phyloP scores from a whole-genome alignment of 1,140 invertebrate genomes.

The Periplaneta americana region DNA sequence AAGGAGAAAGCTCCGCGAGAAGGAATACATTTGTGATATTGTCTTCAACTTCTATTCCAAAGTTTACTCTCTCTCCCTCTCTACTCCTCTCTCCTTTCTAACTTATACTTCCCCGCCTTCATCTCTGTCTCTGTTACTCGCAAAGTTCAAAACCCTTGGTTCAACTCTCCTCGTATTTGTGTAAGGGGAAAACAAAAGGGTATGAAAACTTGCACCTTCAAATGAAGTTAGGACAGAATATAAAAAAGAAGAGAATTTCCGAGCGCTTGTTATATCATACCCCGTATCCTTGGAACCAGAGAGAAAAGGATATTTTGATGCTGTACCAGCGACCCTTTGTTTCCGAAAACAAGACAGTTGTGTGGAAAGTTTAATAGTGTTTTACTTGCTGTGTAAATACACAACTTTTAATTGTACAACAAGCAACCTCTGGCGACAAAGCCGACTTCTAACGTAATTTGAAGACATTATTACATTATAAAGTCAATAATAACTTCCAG shows the following conservation, averaged over 20 bases:
- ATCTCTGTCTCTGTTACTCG: no score
- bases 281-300: not conserved
- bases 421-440: no score
- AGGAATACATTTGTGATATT: not conserved
- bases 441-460: no score
- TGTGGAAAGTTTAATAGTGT: no score
- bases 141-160: not conserved
- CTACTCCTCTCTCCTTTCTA: no score
- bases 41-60: not conserved
- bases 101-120: no score
- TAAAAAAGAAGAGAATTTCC: not conserved
- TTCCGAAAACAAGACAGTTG: not conserved
- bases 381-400: no score
- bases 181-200: not conserved
- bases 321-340: not conserved
- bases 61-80: not conserved
- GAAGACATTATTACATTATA: no score
- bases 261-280: not conserved
- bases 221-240: not conserved
- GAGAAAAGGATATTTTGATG: not conserved
- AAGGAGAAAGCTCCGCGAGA: not conserved
- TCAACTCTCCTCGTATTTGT: not conserved
- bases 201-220: not conserved
- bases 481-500: no score
- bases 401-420: no score